Conservation (phyloP, 23 tunicate species). For the Clavelina lepadiformis region DNA sequence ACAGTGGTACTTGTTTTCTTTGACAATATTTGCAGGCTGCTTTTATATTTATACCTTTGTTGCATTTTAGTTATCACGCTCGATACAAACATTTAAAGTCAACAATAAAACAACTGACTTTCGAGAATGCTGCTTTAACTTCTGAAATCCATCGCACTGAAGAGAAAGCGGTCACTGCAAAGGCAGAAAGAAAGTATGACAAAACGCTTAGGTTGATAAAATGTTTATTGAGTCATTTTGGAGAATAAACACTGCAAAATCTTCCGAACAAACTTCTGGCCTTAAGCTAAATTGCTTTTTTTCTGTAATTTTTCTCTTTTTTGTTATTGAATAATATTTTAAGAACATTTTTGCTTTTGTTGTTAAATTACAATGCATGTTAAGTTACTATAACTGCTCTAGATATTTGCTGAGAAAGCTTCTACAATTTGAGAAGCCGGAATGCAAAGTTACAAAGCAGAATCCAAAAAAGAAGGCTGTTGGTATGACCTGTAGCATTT, state of each 20-base stretch:
- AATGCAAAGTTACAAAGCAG: neutral
- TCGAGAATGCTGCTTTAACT: constrained; percentile 8
- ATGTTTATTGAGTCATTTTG: no score
- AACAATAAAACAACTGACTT: neutral
- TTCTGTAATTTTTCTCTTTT: no score
- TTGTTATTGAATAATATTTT: no score
- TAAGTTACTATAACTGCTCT: neutral
- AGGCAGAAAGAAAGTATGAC: neutral
- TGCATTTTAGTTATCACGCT: neutral
- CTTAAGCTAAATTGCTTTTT: no score
- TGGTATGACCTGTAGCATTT: no score
- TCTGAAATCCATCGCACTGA: constrained; percentile 4
- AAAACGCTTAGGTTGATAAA: no score
- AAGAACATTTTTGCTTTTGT: neutral
- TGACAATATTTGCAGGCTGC: no score
- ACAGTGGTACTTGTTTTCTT: no score
- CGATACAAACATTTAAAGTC: neutral
- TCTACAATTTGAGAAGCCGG: constrained; percentile 5
- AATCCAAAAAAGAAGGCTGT: neutral
- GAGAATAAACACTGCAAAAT: no score
- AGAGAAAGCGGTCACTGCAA: neutral
- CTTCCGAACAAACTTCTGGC: no score
- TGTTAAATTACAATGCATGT: neutral
- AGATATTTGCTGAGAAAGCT: constrained; percentile 4
- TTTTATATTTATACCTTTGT: no score